Conservation (phyloP, 2,888 invertebrate genomes). For the Netelia melanura region DNA sequence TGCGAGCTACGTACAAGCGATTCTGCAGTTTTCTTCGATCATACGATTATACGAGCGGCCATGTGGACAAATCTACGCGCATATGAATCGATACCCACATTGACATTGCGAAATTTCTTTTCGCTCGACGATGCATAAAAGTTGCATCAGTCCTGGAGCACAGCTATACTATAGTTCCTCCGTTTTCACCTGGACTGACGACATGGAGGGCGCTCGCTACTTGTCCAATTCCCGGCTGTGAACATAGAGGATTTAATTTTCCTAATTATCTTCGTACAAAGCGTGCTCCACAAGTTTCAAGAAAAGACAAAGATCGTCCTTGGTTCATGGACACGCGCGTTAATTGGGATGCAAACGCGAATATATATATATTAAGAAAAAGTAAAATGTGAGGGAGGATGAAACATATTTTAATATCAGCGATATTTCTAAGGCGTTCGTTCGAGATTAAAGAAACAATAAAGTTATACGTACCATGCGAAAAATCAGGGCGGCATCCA, state of each 20-base stretch:
- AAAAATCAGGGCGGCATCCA: conserved; percentile 79
- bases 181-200: conserved; percentile 81
- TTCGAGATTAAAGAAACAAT: conserved; percentile 70
- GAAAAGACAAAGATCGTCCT: no score
- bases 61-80: conserved; percentile 1
- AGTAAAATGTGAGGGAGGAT: no score
- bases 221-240: conserved; percentile 80
- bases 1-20: conserved; percentile 33
- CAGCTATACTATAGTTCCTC: conserved; percentile 82
- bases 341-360: no score
- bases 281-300: conserved; percentile 26
- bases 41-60: conserved; percentile 33
- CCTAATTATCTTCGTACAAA: neutral
- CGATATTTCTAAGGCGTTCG: neutral
- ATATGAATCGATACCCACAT: conserved; percentile 24
- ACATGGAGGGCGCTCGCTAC: conserved; percentile 79
- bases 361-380: no score
- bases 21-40: conserved; percentile 45
- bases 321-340: no score
- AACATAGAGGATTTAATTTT: conserved; percentile 47
- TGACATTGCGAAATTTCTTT: conserved; percentile 35
- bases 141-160: conserved; percentile 69
- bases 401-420: neutral
- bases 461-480: conserved; percentile 82
- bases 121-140: conserved; percentile 62